A percentile compares a stretch with the other conserved stretches of the same genome.
Evolutionary conservation across 2,888 invertebrate species (phyloP).

Genomic region (Phortica okadai): DNA sequence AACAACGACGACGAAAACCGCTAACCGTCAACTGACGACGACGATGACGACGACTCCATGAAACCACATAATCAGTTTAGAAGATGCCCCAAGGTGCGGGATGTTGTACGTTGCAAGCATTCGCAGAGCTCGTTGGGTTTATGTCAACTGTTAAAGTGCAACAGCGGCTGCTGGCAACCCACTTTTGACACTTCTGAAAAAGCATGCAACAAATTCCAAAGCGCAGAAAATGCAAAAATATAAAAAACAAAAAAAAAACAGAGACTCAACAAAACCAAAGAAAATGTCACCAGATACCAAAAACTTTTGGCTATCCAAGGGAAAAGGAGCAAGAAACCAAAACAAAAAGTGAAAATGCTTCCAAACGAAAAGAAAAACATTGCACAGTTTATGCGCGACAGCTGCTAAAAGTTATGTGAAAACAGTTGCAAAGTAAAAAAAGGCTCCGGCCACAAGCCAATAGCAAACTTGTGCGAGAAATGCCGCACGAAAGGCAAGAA

Average conservation of each 20-base stretch:
- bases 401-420: conserved; percentile 28
- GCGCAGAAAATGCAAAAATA: background rate
- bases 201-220: background rate
- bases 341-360: background rate
- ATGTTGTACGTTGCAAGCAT: background rate
- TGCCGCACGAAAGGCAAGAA: too few species aligned
- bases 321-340: background rate
- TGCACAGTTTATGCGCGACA: conserved; percentile 21
- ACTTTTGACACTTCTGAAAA: conserved; percentile 19
- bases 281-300: conserved; percentile 1
- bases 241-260: background rate
- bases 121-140: background rate
- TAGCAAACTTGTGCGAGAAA: too few species aligned
- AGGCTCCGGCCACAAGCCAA: background rate
- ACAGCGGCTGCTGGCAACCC: conserved; percentile 9
- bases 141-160: conserved; percentile 19
- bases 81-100: conserved; percentile 28
- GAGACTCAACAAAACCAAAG: background rate
- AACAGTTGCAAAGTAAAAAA: conserved; percentile 4
- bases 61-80: conserved; percentile 30
- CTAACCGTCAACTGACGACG: background rate
- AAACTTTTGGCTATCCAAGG: background rate
- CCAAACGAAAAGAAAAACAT: conserved; percentile 10
- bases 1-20: background rate
- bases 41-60: background rate